Percentiles rank a stretch among this genome's conserved stretches.
Conservation (phyloP, 2,797 vertebrate genomes). For the Eupleurogrammus muticus region DNA sequence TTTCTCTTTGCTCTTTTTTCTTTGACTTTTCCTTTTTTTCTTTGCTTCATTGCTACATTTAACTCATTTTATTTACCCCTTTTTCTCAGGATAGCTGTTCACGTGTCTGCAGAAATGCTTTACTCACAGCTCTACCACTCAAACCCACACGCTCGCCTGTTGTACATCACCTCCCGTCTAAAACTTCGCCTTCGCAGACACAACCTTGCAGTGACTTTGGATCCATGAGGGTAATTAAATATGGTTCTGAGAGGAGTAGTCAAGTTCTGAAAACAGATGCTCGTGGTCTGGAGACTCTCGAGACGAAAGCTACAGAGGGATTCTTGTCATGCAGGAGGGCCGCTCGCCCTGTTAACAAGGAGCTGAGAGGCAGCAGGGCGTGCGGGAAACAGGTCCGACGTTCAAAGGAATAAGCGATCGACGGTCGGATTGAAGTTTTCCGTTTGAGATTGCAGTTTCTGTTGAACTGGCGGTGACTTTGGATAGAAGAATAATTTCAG, state of each 20-base stretch:
- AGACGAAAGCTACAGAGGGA: constrained; percentile 70
- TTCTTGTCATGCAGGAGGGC: constrained; percentile 75
- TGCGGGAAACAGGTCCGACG: constrained; percentile 57
- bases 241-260: constrained; percentile 66
- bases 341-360: constrained; percentile 54
- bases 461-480: constrained; percentile 51
- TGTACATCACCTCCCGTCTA: constrained; percentile 36
- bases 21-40: background rate
- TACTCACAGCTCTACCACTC: constrained; percentile 19
- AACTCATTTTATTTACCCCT: background rate
- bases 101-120: constrained; percentile 8
- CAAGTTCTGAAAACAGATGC: constrained; percentile 71
- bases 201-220: constrained; percentile 78
- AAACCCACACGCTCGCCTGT: constrained; percentile 30
- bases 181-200: constrained; percentile 41
- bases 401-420: constrained; percentile 59
- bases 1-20: background rate
- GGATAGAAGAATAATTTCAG: constrained; percentile 26
- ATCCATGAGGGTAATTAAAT: constrained; percentile 70
- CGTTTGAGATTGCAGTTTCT: constrained; percentile 43
- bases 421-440: constrained; percentile 53
- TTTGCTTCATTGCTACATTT: background rate
- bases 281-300: constrained; percentile 64
- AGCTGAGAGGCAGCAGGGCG: constrained; percentile 47
- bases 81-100: background rate